Percentiles rank a stretch among this genome's conserved stretches.
Conservation (phyloP, 2,113 vertebrate species). For the Addax nasomaculatus region DNA sequence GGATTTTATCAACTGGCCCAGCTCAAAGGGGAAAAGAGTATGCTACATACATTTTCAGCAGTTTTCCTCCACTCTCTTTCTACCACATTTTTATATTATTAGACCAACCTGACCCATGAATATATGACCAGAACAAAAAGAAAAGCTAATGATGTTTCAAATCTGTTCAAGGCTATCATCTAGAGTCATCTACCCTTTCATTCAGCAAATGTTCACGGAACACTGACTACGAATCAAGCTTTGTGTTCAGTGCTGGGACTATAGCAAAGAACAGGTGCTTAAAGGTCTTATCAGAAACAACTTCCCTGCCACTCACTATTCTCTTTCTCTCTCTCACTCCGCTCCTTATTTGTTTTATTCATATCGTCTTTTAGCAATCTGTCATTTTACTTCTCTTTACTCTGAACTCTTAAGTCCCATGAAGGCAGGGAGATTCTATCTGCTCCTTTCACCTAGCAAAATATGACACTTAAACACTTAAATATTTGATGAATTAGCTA, state of each 20-base stretch:
- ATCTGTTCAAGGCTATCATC: background rate
- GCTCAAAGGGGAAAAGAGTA: background rate
- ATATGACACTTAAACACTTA: background rate
- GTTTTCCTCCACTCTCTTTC: background rate
- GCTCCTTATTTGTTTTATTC: background rate
- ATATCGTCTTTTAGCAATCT: background rate
- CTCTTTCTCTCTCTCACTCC: background rate
- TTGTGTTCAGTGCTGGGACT: background rate
- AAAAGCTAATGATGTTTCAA: background rate
- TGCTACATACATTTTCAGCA: background rate
- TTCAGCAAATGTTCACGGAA: background rate
- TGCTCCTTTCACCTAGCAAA: background rate
- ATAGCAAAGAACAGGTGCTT: background rate
- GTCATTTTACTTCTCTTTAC: background rate
- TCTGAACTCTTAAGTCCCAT: background rate
- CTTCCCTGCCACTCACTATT: background rate
- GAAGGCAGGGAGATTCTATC: background rate
- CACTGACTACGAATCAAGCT: background rate
- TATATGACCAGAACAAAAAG: background rate
- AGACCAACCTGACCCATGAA: background rate
- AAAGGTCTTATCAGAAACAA: background rate
- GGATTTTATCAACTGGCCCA: background rate
- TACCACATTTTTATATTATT: background rate
- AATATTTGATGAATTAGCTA: background rate
- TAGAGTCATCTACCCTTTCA: background rate